These are phyloP conservation scores for Sericinus montela DNA, from an alignment of 2,888 invertebrate genomes.

Conservation along the genomic window DNA sequence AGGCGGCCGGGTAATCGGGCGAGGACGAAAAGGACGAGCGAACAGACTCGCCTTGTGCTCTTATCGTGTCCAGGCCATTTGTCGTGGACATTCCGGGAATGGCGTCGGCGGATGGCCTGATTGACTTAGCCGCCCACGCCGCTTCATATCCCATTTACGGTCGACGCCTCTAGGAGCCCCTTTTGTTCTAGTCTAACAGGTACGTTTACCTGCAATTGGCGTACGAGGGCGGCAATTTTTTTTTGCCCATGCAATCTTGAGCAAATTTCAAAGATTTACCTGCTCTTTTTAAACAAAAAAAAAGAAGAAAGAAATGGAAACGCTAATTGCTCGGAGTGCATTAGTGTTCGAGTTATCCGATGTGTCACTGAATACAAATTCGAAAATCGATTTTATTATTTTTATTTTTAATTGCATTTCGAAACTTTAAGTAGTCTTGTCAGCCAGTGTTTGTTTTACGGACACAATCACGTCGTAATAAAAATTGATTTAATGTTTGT, in stretches of 20 bases:
- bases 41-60: conserved; percentile 48
- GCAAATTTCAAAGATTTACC: conserved; percentile 52
- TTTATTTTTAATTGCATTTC: conserved; percentile 21
- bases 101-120: conserved; percentile 71
- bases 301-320: neutral
- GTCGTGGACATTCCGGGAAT: conserved; percentile 75
- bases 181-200: conserved; percentile 72
- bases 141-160: conserved; percentile 62
- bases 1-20: conserved; percentile 26
- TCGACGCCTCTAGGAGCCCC: conserved; percentile 65
- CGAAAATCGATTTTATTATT: no score
- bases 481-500: conserved; percentile 16
- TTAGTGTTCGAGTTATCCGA: neutral
- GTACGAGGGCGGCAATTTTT: conserved; percentile 37
- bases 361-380: no score
- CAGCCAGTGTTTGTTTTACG: conserved; percentile 32
- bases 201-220: conserved; percentile 65
- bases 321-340: conserved; percentile 9
- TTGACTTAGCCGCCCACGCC: conserved; percentile 75
- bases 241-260: conserved; percentile 23
- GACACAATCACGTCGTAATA: neutral
- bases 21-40: conserved; percentile 49
- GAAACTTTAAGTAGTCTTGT: conserved; percentile 26
- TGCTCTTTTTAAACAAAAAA: conserved; percentile 34
- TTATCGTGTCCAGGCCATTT: conserved; percentile 69